Evolutionary conservation across 2,113 vertebrate species (phyloP).

Genomic region (Carettochelys insculpta): DNA sequence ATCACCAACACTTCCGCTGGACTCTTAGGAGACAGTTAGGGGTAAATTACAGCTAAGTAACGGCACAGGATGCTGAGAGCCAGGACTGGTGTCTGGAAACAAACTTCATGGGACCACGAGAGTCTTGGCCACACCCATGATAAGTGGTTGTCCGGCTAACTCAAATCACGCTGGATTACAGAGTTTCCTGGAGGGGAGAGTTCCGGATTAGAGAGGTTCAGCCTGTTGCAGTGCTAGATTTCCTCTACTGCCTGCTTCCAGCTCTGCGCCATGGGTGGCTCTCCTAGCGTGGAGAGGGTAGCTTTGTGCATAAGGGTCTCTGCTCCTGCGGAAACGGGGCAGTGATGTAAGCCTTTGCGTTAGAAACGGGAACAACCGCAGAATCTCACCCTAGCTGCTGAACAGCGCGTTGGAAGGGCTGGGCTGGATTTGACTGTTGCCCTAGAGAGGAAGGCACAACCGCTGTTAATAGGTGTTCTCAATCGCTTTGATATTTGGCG

Average conservation of each 20-base stretch:
- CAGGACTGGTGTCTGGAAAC: too few species aligned
- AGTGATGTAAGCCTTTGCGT: neutral
- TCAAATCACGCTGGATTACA: too few species aligned
- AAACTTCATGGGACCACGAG: too few species aligned
- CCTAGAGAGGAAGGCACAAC: neutral
- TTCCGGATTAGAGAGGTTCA: too few species aligned
- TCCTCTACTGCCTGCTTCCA: neutral
- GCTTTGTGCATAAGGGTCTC: neutral
- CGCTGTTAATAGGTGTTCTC: neutral
- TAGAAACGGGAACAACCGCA: neutral
- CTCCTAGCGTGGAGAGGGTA: neutral
- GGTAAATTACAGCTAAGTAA: too few species aligned
- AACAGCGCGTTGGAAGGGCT: neutral
- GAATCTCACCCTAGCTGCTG: neutral
- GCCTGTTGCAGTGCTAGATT: neutral
- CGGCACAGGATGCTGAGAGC: too few species aligned
- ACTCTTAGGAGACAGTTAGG: too few species aligned
- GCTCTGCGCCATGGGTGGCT: neutral
- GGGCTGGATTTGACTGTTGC: neutral
- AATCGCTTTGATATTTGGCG: neutral
- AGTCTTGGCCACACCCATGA: too few species aligned
- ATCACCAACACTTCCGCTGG: too few species aligned
- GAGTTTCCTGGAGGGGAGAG: too few species aligned
- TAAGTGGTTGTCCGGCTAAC: too few species aligned
- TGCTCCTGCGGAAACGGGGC: neutral